Evolutionary conservation across 2,797 vertebrate genomes (phyloP), one percentile per base, ranked within the genome.

Genomic region (Danio albolineatus): DNA sequence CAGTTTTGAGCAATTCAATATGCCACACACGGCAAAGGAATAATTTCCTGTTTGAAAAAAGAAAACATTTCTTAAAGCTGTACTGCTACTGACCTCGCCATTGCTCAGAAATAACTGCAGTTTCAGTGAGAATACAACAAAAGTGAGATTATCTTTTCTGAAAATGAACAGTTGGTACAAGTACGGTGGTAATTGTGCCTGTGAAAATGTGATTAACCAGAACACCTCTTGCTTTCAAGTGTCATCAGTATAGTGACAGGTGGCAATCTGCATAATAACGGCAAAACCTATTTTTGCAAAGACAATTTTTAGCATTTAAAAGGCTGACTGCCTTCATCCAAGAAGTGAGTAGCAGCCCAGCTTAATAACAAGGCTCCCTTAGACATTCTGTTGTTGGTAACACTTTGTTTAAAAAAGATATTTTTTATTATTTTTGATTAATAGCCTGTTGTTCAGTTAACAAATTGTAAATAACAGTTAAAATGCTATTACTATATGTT

Each of bases 111-210:
- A 16, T 21, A 19, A 62, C 59, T 43, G 65, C 13, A 21, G 65
- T 65, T 44, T 41, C 14, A 16, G n/a, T 5, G 13, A 51, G 7
- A 38, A 60, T 39, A 13, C 21, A 28, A 13, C 21, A 28, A 28
- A 28, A 28, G 28, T 28, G 0, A 73, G 38, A 46, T 21, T 17
- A 39, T 60, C 28, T 43, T 6, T 28, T 5, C 83, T 90, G 65
- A 73, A 89, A 89, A 87, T 86, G 84, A 88, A 85, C 79, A 85
- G 88, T 91, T 92, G 28, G 28, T 28, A 28, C 28, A 28, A 28
- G 87, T 84, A 85, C 88, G 82, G 80, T 86, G 79, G 84, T 89
- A 90, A 93, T 92, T 93, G 90, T 88, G 86, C 67, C 85, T 80
- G 80, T 84, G 85, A 87, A 88, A 90, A 91, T 87, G 83, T 89